phyloP scores from a whole-genome alignment of 1,140 invertebrate genomes.

The Brachionus manjavacas region DNA sequence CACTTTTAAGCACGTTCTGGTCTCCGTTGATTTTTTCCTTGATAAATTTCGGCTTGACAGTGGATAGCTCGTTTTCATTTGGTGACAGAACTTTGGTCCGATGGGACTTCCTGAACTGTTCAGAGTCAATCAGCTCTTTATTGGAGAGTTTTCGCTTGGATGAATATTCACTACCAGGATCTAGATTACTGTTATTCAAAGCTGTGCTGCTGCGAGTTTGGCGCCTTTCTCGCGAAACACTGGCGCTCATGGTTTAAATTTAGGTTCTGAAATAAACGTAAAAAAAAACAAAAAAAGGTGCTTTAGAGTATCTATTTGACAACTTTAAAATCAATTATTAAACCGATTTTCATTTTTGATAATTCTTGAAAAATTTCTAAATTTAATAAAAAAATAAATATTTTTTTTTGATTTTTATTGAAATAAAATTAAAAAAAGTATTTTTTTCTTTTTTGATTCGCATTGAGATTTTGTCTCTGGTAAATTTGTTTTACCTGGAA shows the following conservation, averaged over 20 bases:
- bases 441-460: neutral
- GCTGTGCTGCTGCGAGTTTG: conserved; percentile 24
- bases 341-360: conserved; percentile 24
- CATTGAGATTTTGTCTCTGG: neutral
- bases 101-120: neutral
- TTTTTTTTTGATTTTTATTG: neutral
- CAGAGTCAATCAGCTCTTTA: neutral
- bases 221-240: conserved; percentile 9
- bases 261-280: neutral
- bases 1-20: conserved; percentile 1
- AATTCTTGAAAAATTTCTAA: neutral
- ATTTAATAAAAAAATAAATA: neutral
- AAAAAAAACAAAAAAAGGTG: neutral
- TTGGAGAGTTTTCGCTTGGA: neutral
- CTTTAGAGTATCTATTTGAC: neutral
- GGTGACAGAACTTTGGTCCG: neutral
- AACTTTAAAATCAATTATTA: conserved; percentile 32
- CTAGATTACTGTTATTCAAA: neutral
- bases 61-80: neutral
- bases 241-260: conserved; percentile 5
- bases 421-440: neutral
- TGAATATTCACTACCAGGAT: neutral
- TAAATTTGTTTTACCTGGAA: neutral
- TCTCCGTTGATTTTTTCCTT: neutral
- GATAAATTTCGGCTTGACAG: neutral